Evolutionary conservation across 2,113 vertebrate species (phyloP), one percentile per base, ranked within the genome.

Genomic region (Gavialis gangeticus): DNA sequence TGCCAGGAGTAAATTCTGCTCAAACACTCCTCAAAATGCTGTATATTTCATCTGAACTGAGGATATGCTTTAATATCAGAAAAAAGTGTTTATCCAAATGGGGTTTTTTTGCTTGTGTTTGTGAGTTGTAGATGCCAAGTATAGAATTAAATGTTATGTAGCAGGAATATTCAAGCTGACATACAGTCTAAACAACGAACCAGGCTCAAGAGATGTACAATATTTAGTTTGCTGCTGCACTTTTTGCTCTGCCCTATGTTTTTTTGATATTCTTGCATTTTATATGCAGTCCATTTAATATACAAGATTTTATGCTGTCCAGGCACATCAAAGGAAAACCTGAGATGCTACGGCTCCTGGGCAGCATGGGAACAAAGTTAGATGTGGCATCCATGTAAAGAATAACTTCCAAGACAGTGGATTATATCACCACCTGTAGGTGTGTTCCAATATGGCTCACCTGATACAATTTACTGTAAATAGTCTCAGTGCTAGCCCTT

Each of bases 141-240:
- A 88, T 64, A 55, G 86, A 87, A 93, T 25, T 82, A 28, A 81
- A 85, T 81, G 59, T 79, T 85, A 73, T 17, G 81, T 22, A 64
- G 94, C 27, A 75, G 6, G 82, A 73, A 60, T 94, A 91, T 91
- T 85, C 30, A 87, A 93, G 76, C 1, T 97, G 94, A 90, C 95
- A 85, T n/a, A 69, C 82, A 0, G 0, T 92, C 84, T 69, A 95
- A 94, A 90, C 46, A 46, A 46, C 77, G 77, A 87, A 91, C 85
- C 73, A 85, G 88, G 92, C 73, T 93, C 93, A 94, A 54, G n/a
- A 69, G 21, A 9, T 6, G 6, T 46, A 82, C 59, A 90, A 62
- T 84, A 73, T 95, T 92, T 91, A 94, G 67, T 58, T 64, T 79
- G 12, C 63, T 81, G 57, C 37, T 87, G 84, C 63, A 67, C 28